These are phyloP conservation scores for Drosophila mercatorum DNA, from an alignment of 2,888 invertebrate species.

Conservation along the genomic window DNA sequence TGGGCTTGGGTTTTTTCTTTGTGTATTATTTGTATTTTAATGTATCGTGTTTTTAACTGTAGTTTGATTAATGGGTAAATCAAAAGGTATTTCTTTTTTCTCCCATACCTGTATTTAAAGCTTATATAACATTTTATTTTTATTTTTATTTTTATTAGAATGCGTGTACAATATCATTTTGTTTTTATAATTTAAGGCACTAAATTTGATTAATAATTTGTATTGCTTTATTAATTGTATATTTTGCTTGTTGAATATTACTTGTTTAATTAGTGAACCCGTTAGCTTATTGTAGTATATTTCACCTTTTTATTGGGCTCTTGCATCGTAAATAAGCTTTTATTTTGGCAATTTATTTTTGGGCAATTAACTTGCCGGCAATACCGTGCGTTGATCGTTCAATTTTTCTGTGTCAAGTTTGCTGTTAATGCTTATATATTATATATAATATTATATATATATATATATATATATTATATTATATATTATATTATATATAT, in stretches of 20 bases:
- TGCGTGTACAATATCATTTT: not conserved
- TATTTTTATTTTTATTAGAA: not conserved
- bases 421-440: slow-evolving; percentile 2
- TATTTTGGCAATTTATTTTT: slow-evolving; percentile 24
- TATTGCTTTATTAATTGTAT: too few species aligned
- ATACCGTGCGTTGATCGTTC: slow-evolving; percentile 8
- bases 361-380: slow-evolving; percentile 20
- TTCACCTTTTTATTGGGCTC: not conserved
- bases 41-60: slow-evolving; percentile 2
- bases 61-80: slow-evolving; percentile 33
- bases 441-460: not conserved
- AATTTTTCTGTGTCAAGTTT: slow-evolving; percentile 67
- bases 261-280: not conserved
- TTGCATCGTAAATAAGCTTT: slow-evolving; percentile 19
- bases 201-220: not conserved
- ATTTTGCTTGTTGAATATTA: not conserved
- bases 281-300: slow-evolving; percentile 1
- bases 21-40: not conserved
- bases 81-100: not conserved
- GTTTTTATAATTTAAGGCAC: not conserved
- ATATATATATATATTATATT: not conserved
- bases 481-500: not conserved
- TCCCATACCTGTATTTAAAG: not conserved
- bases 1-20: not conserved
- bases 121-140: not conserved